These are phyloP conservation scores for Gymnarchus niloticus DNA, from an alignment of 2,113 vertebrate genomes.

Conservation along the genomic window DNA sequence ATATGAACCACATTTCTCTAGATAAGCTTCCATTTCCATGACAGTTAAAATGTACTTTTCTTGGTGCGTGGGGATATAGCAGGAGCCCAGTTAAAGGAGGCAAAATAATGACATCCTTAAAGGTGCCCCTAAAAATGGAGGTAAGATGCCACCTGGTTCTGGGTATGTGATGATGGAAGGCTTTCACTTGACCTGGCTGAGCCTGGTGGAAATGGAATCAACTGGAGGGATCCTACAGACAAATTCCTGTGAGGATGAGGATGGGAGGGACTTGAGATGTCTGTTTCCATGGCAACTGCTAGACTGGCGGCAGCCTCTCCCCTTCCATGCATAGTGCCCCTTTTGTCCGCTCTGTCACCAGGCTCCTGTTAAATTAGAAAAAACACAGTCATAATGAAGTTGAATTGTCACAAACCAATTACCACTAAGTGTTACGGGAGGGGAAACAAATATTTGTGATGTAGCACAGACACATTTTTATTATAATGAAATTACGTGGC, in stretches of 20 bases:
- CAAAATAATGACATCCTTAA: neutral
- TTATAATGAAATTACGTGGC: neutral
- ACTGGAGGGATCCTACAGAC: neutral
- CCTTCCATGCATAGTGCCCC: slow-evolving; percentile 56
- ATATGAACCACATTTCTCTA: slow-evolving; percentile 20
- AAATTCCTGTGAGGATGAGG: slow-evolving; percentile 22
- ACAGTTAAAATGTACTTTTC: neutral
- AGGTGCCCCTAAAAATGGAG: neutral
- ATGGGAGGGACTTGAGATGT: slow-evolving; percentile 32
- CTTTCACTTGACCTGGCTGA: neutral
- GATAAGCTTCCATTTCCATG: slow-evolving; percentile 17
- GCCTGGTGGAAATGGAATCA: neutral
- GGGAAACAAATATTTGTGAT: neutral
- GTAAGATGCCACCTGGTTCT: neutral
- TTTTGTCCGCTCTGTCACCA: slow-evolving; percentile 34
- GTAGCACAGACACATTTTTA: neutral
- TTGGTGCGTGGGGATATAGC: neutral
- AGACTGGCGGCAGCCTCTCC: slow-evolving; percentile 44
- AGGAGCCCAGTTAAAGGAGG: neutral
- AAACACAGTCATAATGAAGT: neutral
- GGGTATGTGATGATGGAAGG: neutral
- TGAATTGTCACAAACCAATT: neutral
- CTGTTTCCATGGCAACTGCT: slow-evolving; percentile 34
- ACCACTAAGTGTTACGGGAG: neutral
- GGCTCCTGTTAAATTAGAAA: slow-evolving; percentile 24